Base-by-base conservation (phyloP, 1,140 invertebrate genomes). In the Cotesia vestalis region DNA sequence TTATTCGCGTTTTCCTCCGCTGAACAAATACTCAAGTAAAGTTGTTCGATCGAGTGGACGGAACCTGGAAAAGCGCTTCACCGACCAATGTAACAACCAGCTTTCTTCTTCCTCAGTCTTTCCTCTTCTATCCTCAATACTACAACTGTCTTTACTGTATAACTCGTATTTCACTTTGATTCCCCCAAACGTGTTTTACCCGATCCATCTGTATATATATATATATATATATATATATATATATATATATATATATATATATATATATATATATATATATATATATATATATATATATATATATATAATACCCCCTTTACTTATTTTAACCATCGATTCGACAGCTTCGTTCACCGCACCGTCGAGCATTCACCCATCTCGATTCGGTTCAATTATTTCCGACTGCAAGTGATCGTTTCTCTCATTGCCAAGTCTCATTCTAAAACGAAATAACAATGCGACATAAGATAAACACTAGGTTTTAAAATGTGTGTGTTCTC, bases 401-500 rank as follows among this genome's bases (percentile, higher is more conserved):
- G 69, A 73, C 51, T n/a, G 14, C 38, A 36, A 17, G 34, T 17
- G 36, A 51, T 4, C 77, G 75, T 80, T 82, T 78, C 79, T 77
- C 76, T 68, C 59, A 68, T 46, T 11, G 53, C 66, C 34, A 64
- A 64, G 27, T 72, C 73, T 76, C 6, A 17, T 17, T 71, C 73
- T 60, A 59, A 75, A 75, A 78, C 69, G 76, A 81, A 82, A 80
- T 79, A 83, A 82, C 81, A 83, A 82, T 81, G 79, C 78, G 66
- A 74, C 73, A 75, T 77, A 79, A 81, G 81, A 83, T 82, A 83
- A 83, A 83, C 78, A 79, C 71, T 71, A 74, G 80, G 79, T 79
- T 27, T 27, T 27, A 79, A 81, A 80, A 75, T 76, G 64, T 77
- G 71, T 51, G 71, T 38, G 12, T 51, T 51, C 46, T 46, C 38